Conservation (phyloP, 1,140 invertebrate species). For the Dolichoris vasculosae region DNA sequence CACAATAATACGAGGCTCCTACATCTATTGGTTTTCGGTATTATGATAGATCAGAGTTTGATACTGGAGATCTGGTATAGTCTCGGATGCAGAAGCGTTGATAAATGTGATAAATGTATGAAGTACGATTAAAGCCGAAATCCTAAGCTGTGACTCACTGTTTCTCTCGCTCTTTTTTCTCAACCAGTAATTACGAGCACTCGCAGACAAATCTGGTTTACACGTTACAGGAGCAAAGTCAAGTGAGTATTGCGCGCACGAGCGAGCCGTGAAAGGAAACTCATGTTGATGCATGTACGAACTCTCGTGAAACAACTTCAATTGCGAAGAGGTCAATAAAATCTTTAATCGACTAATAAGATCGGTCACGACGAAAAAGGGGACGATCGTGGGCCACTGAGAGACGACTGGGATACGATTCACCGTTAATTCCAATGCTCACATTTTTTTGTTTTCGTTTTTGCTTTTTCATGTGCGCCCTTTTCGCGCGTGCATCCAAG, state of each 20-base stretch:
- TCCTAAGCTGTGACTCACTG: neutral
- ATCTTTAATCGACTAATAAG: constrained; percentile 56
- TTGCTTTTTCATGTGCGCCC: neutral
- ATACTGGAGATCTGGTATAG: constrained; percentile 9
- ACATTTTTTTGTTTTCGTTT: neutral
- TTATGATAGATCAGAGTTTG: neutral
- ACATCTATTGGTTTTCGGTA: neutral
- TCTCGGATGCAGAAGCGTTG: neutral
- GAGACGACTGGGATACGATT: constrained; percentile 13
- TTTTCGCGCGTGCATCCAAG: constrained; percentile 9
- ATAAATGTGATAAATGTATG: neutral
- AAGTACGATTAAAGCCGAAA: constrained; percentile 10
- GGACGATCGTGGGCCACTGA: neutral
- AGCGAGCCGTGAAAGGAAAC: neutral
- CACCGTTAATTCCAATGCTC: constrained; percentile 34
- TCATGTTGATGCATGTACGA: neutral
- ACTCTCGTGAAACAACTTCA: neutral
- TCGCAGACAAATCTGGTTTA: neutral
- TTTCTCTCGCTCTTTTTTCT: neutral
- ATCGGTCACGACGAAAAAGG: neutral
- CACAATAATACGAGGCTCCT: neutral
- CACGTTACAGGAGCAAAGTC: neutral
- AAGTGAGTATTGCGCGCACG: neutral
- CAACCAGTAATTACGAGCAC: neutral
- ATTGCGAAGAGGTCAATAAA: constrained; percentile 2